A percentile compares a stretch with the other conserved stretches of the same genome.
phyloP scores from a whole-genome alignment of 2,113 vertebrate genomes.

The Cephalopterus ornatus region DNA sequence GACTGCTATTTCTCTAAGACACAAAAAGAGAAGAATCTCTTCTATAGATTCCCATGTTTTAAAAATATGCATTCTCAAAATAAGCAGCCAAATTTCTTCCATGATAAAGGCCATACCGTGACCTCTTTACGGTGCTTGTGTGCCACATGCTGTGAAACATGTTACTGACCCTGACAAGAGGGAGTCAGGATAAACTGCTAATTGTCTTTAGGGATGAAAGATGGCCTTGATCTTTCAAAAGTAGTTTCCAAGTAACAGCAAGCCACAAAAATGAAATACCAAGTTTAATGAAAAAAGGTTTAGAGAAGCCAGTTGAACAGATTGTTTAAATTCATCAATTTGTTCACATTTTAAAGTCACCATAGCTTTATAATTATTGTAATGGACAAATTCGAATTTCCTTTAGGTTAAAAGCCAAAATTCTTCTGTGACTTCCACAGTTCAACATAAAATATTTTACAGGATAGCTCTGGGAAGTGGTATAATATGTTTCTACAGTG shows the following conservation, averaged over 20 bases:
- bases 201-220: neutral
- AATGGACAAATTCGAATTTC: neutral
- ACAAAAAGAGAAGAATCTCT: neutral
- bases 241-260: neutral
- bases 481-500: neutral
- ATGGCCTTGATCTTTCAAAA: neutral
- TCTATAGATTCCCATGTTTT: neutral
- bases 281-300: neutral
- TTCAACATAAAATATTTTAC: neutral
- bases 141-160: neutral
- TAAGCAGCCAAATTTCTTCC: neutral
- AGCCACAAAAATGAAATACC: neutral
- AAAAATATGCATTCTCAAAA: neutral
- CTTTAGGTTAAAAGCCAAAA: slow-evolving; percentile 13
- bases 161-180: neutral
- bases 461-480: neutral
- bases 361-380: neutral
- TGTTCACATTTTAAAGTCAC: neutral
- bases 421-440: neutral
- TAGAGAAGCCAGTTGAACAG: neutral
- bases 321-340: neutral
- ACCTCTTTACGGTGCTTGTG: neutral
- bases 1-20: neutral
- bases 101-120: neutral
- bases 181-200: neutral